Percentiles rank a stretch among this genome's conserved stretches.
These are phyloP conservation scores for Acestrorhynchus altus DNA, from an alignment of 2,797 vertebrate genomes.

Conservation along the genomic window DNA sequence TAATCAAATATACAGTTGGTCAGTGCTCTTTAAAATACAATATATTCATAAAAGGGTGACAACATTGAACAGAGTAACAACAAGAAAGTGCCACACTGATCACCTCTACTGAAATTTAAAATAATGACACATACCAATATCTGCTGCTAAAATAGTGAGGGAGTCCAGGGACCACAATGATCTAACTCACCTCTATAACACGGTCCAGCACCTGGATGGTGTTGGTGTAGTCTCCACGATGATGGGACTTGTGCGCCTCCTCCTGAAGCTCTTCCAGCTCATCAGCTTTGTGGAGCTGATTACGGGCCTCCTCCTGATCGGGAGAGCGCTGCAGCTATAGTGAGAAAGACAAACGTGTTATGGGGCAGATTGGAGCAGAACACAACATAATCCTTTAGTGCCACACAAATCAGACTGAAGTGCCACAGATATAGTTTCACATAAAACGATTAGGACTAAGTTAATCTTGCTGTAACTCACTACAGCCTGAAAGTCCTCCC, in stretches of 20 bases:
- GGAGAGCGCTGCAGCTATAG: conserved; percentile 77
- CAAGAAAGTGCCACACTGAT: too few species aligned
- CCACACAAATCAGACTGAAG: background rate
- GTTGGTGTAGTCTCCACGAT: conserved; percentile 75
- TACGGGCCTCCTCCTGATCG: conserved; percentile 76
- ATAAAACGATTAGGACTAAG: background rate
- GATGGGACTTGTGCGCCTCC: conserved; percentile 74
- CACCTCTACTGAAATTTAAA: background rate
- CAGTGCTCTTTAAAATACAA: too few species aligned
- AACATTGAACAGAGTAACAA: too few species aligned
- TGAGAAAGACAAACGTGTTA: background rate
- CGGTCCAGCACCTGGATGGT: conserved; percentile 75
- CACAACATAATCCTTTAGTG: background rate
- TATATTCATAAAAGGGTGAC: too few species aligned
- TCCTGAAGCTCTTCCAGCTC: conserved; percentile 79
- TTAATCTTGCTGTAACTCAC: conserved; percentile 64
- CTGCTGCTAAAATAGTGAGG: background rate
- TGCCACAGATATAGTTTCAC: background rate
- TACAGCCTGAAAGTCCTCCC: conserved; percentile 83
- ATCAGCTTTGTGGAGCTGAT: conserved; percentile 72
- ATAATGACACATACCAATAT: background rate
- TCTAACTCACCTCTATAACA: conserved; percentile 77
- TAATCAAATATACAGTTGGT: too few species aligned
- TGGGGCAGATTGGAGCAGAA: background rate
- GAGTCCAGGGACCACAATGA: too few species aligned